Conservation (phyloP, 2,888 invertebrate species). For the Isotomurus palustris region DNA sequence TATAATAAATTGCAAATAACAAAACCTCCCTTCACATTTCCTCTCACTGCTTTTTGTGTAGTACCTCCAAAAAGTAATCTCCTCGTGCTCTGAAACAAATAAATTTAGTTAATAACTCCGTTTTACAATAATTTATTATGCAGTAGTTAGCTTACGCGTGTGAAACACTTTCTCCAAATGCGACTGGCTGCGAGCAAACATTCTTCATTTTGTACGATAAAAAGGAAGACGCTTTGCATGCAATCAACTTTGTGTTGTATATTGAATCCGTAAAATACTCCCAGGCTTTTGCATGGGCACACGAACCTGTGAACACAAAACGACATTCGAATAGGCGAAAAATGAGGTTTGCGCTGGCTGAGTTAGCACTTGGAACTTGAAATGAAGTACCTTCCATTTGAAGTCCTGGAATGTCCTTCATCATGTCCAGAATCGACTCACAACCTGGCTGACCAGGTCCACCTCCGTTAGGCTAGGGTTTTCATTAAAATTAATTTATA, state of each 20-base stretch:
- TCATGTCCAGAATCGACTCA: slow-evolving; percentile 17
- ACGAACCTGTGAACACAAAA: slow-evolving; percentile 17
- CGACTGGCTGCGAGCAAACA: slow-evolving; percentile 31
- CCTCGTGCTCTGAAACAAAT: slow-evolving; percentile 30
- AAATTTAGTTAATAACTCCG: neutral
- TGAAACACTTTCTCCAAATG: slow-evolving; percentile 31
- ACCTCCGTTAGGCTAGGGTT: slow-evolving; percentile 32
- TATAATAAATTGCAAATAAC: no score
- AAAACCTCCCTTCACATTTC: slow-evolving; percentile 7
- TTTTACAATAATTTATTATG: neutral
- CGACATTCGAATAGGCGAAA: neutral
- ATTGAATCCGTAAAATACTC: slow-evolving; percentile 38
- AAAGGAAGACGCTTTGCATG: slow-evolving; percentile 33
- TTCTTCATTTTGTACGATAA: slow-evolving; percentile 37
- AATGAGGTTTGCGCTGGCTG: neutral
- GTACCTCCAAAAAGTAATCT: slow-evolving; percentile 34
- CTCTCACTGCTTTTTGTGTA: slow-evolving; percentile 19
- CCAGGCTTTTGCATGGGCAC: slow-evolving; percentile 35
- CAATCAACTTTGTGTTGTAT: slow-evolving; percentile 34
- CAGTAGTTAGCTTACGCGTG: neutral
- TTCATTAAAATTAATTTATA: neutral
- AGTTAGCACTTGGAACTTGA: neutral
- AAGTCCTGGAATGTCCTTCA: slow-evolving; percentile 31
- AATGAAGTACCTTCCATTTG: slow-evolving; percentile 19
- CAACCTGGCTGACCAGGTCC: slow-evolving; percentile 31